Evolutionary conservation across 1,140 invertebrate genomes (phyloP).

Genomic region (Pseudachorutes palmiensis): DNA sequence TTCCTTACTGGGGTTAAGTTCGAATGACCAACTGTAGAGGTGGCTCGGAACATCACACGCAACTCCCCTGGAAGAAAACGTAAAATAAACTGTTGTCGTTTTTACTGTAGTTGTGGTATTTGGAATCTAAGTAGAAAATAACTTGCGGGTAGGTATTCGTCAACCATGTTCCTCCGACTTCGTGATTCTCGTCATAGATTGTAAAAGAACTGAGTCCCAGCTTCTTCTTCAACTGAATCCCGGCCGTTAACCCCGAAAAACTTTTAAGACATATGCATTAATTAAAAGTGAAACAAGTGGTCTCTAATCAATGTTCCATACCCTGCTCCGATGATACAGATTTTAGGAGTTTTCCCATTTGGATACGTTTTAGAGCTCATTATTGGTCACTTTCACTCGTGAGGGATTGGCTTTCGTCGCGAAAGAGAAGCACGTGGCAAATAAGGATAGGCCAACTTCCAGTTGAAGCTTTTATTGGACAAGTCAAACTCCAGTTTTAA

Average conservation of each 20-base stretch:
- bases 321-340: conserved; percentile 12
- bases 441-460: too few relatives aligned
- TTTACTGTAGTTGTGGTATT: not conserved
- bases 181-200: conserved; percentile 19
- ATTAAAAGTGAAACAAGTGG: not conserved
- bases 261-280: conserved; percentile 5
- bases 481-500: too few relatives aligned
- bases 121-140: not conserved
- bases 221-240: conserved; percentile 24
- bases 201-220: conserved; percentile 22
- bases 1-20: conserved; percentile 28
- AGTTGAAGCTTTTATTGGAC: too few relatives aligned
- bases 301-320: too few relatives aligned
- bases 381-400: not conserved
- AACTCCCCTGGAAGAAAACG: not conserved
- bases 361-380: not conserved
- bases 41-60: conserved; percentile 27
- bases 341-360: not conserved
- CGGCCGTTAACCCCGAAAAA: conserved; percentile 29
- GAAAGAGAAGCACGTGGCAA: too few relatives aligned
- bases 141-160: conserved; percentile 25
- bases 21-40: conserved; percentile 31
- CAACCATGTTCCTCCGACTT: conserved; percentile 31
- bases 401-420: too few relatives aligned
- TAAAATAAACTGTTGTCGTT: not conserved